Evolutionary conservation across 2,113 vertebrate species (phyloP), one percentile per base, ranked within the genome.

Genomic region (Equus przewalskii): DNA sequence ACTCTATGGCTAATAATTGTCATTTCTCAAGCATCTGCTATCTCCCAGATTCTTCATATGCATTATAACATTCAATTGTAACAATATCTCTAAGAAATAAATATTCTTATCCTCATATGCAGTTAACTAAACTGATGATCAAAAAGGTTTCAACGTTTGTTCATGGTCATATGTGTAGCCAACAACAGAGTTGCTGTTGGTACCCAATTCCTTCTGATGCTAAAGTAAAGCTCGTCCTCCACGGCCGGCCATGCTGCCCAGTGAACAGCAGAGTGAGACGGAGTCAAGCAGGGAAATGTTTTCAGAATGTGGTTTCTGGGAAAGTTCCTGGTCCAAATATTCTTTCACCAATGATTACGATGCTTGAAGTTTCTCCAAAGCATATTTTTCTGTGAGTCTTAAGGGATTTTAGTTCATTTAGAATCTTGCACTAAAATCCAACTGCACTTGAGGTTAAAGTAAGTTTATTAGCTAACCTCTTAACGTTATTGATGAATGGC

Each of bases 321-420:
- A 94, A 80, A 5, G 30, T 64, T 92, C 60, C 19, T 80, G 73
- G 33, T 95, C 69, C 69, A 96, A 95, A 96, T 94, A 97, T 75
- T 64, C 69, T 90, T 76, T 90, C 51, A 87, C 80, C 65, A 67
- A 13, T 75, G 54, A 91, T 75, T 89, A 75, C 1, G 21, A 64
- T 6, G 41, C 62, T 87, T 90, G 75, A 84, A 22, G 78, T 72
- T 88, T 94, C 88, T 93, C 65, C 64, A 96, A 83, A 95, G 67
- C 24, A 8, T 64, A 83, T 88, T 93, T 70, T 90, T 83, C 87
- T 88, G 33, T 44, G 62, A 85, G n/a, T 44, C 72, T 94, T 58
- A 94, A 90, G n/a, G 56, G 49, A 78, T 84, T 92, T 91, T 69
- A 65, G 30, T 95, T 76, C 18, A 86, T 70, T 69, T 65, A 86